Evolutionary conservation across 2,888 invertebrate genomes (phyloP).

Genomic region (Lycophotia porphyrea): DNA sequence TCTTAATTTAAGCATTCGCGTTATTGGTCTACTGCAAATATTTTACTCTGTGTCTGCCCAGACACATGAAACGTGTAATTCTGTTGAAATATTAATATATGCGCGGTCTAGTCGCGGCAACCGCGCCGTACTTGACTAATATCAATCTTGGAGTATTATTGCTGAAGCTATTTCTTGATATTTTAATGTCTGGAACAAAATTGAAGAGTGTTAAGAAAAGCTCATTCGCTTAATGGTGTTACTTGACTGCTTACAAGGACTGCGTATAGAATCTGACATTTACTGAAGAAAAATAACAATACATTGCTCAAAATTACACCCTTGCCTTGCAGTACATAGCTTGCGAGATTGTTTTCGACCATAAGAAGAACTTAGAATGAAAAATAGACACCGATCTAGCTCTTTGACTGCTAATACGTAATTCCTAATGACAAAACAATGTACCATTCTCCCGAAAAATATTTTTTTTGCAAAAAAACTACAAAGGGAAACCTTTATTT

Average conservation of each 20-base stretch:
- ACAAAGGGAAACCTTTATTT: no score
- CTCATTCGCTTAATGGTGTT: not conserved
- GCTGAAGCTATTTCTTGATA: slow-evolving; percentile 32
- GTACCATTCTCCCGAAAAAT: no score
- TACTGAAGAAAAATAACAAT: not conserved
- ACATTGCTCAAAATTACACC: not conserved
- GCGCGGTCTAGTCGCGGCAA: slow-evolving; percentile 45
- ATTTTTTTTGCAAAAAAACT: no score
- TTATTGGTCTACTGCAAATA: not conserved
- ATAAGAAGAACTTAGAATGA: not conserved
- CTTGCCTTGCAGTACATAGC: not conserved
- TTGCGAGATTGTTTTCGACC: not conserved
- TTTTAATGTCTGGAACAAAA: slow-evolving; percentile 13
- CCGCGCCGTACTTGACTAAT: slow-evolving; percentile 39
- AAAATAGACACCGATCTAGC: not conserved
- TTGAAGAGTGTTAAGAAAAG: not conserved
- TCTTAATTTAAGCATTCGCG: not conserved
- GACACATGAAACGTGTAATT: slow-evolving; percentile 36
- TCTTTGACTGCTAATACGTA: not conserved
- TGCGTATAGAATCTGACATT: not conserved
- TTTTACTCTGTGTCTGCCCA: not conserved
- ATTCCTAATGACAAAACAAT: no score
- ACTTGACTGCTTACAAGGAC: not conserved
- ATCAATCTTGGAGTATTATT: slow-evolving; percentile 55
- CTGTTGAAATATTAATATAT: slow-evolving; percentile 60